Evolutionary conservation across 2,113 vertebrate species (phyloP).

Genomic region (Sigmodon hispidus): DNA sequence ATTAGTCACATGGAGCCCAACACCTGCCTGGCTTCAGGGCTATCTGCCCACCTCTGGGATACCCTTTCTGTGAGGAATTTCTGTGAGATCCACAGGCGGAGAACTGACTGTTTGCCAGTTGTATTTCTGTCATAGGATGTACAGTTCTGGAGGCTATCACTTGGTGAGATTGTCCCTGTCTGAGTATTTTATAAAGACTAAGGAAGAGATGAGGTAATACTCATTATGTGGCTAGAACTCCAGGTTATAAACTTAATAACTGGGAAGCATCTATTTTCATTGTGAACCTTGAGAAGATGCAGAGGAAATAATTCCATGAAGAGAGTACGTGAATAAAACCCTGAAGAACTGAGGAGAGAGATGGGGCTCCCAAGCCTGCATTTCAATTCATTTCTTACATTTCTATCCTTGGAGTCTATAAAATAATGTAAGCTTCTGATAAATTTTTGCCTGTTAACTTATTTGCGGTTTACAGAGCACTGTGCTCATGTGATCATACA

Average conservation of each 20-base stretch:
- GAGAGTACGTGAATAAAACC: neutral
- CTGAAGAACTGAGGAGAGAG: neutral
- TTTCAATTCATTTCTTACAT: neutral
- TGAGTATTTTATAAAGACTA: constrained; percentile 4
- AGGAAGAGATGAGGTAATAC: constrained; percentile 8
- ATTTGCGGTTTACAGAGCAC: neutral
- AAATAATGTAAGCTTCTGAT: neutral
- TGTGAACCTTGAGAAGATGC: neutral
- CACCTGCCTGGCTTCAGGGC: too few relatives aligned
- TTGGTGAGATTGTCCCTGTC: neutral
- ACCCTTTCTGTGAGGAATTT: neutral
- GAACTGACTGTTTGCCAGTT: neutral
- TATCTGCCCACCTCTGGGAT: neutral
- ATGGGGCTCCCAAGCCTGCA: neutral
- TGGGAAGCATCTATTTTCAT: neutral
- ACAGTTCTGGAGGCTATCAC: neutral
- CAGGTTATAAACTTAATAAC: neutral
- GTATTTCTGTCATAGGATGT: neutral
- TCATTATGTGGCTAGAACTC: neutral
- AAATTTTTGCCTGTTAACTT: neutral
- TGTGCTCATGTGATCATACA: neutral
- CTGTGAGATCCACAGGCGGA: neutral
- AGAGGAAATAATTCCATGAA: neutral
- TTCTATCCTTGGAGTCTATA: neutral
- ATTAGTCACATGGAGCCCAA: neutral